Conservation (phyloP, 2,888 invertebrate genomes). For the Drosophila barbarae region DNA sequence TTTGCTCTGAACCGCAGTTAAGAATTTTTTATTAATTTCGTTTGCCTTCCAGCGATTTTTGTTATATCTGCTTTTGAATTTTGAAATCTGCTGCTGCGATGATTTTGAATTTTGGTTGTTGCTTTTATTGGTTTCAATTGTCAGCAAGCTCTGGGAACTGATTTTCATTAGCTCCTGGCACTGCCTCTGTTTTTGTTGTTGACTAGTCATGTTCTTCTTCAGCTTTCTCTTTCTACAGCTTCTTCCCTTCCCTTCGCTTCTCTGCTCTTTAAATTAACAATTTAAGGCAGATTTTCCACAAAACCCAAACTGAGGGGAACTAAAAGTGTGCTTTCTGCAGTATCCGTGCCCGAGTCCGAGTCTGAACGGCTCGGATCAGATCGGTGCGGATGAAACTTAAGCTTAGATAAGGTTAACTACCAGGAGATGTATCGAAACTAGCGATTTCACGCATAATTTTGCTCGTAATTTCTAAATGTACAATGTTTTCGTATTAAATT, state of each 20-base stretch:
- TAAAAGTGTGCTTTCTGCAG: constrained; percentile 47
- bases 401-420: constrained; percentile 55
- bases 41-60: constrained; percentile 28
- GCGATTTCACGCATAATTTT: constrained; percentile 50
- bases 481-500: constrained; percentile 55
- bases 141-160: constrained; percentile 19
- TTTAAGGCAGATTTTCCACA: constrained; percentile 65
- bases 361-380: constrained; percentile 10
- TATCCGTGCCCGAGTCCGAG: constrained; percentile 17
- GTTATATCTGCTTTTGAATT: constrained; percentile 61
- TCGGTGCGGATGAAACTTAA: constrained; percentile 33
- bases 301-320: constrained; percentile 49
- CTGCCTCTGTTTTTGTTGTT: constrained; percentile 37
- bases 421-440: constrained; percentile 63
- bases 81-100: constrained; percentile 68
- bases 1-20: constrained; percentile 46
- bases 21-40: constrained; percentile 47
- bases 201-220: constrained; percentile 57
- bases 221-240: constrained; percentile 10
- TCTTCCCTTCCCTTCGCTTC: not conserved
- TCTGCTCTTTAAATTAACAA: constrained; percentile 44
- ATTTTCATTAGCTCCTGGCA: constrained; percentile 36
- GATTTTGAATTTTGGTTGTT: constrained; percentile 75
- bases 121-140: constrained; percentile 36
- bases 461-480: constrained; percentile 61